These are phyloP conservation scores for Caenorhabditis doughertyi DNA, from an alignment of 2,888 invertebrate genomes.

Conservation along the genomic window DNA sequence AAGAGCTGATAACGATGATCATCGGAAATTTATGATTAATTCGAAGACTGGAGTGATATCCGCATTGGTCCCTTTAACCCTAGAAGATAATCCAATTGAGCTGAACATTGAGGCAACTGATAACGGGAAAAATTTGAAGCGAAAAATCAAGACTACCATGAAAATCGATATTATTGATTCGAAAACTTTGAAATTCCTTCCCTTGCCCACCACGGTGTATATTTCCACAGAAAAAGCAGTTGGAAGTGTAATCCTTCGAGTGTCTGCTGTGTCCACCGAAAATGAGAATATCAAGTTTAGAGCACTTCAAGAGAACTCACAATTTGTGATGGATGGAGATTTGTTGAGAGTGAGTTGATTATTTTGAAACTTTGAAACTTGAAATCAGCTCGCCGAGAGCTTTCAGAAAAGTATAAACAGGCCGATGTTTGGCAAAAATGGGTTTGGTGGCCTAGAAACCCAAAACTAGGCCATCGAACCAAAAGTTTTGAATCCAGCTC, in stretches of 20 bases:
- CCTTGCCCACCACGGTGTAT: slow-evolving; percentile 80
- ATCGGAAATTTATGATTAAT: slow-evolving; percentile 63
- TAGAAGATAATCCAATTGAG: slow-evolving; percentile 73
- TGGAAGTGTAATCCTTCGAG: slow-evolving; percentile 76
- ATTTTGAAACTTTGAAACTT: too few species aligned
- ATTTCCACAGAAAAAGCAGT: slow-evolving; percentile 79
- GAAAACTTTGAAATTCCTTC: slow-evolving; percentile 74
- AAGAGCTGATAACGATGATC: slow-evolving; percentile 59
- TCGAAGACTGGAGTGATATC: slow-evolving; percentile 74
- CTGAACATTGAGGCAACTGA: slow-evolving; percentile 77
- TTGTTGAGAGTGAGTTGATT: slow-evolving; percentile 61
- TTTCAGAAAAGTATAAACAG: slow-evolving; percentile 4
- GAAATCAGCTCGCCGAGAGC: background rate
- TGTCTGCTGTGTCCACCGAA: slow-evolving; percentile 57
- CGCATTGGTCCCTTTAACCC: slow-evolving; percentile 60
- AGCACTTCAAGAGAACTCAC: slow-evolving; percentile 65
- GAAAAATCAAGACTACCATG: slow-evolving; percentile 35
- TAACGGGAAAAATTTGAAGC: slow-evolving; percentile 60
- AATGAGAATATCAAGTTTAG: slow-evolving; percentile 65
- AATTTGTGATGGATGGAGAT: slow-evolving; percentile 72
- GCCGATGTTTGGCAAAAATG: too few species aligned
- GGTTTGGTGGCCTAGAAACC: too few species aligned
- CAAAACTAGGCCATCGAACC: too few species aligned
- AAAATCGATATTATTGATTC: slow-evolving; percentile 65
- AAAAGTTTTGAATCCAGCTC: background rate